Evolutionary conservation across 2,888 invertebrate species (phyloP).

Genomic region (Cataglyphis cursor): DNA sequence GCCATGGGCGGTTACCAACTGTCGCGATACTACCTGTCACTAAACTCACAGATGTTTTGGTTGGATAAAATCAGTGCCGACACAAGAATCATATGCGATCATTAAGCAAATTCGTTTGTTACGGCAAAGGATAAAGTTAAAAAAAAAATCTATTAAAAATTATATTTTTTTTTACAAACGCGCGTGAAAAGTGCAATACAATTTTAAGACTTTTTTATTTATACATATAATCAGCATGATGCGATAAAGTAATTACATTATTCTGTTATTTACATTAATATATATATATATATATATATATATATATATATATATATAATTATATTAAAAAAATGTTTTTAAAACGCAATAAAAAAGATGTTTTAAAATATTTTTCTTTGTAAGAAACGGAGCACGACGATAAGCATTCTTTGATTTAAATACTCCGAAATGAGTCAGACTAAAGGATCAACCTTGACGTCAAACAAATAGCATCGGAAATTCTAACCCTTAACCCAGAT

Average conservation of each 20-base stretch:
- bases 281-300: not conserved
- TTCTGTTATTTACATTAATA: not conserved
- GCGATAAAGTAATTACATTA: not conserved
- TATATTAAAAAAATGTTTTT: not conserved
- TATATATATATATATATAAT: not conserved
- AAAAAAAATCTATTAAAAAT: not conserved
- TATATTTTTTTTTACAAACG: not conserved
- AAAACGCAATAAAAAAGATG: not conserved
- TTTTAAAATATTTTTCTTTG: not conserved
- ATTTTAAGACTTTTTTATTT: not conserved
- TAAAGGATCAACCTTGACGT: constrained; percentile 77
- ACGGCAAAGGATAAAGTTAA: not conserved
- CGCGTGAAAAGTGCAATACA: not conserved
- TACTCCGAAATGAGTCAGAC: constrained; percentile 42
- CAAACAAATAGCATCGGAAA: constrained; percentile 79
- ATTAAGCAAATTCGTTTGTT: constrained; percentile 17
- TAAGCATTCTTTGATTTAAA: constrained; percentile 16
- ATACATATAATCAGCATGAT: not conserved
- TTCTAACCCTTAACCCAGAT: constrained; percentile 83
- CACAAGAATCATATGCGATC: constrained; percentile 42
- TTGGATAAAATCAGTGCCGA: constrained; percentile 69
- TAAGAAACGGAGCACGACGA: not conserved
- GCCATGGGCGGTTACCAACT: constrained; percentile 74
- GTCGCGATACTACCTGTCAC: constrained; percentile 74
- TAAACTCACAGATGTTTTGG: constrained; percentile 64